Base-by-base conservation (phyloP, 2,113 vertebrate genomes). In the Lasiurus cinereus region DNA sequence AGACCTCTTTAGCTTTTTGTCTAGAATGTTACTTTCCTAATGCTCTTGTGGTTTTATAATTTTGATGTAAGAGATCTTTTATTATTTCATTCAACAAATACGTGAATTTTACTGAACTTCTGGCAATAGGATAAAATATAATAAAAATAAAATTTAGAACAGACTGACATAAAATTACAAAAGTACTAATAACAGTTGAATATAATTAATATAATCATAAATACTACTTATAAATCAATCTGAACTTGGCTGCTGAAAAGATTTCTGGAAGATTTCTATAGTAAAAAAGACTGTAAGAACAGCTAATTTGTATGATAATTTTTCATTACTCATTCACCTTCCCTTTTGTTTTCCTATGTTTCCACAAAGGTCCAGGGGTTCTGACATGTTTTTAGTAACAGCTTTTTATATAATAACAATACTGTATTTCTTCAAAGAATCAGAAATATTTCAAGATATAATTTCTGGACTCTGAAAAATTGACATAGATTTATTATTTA, bases 11-110 rank as follows among this genome's bases (percentile, higher is more conserved):
- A 79, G n/a, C 31, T 66, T 64, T n/a, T 36, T 39, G 12, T 79
- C 39, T 92, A 78, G 5, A 62, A 5, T 76, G 72, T 79, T 84
- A 79, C 29, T 79, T 73, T 83, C 72, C 64, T 54, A 88, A 69
- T 11, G 18, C 43, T 96, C 50, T 59, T 93, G 9, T 48, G 46
- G n/a, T 48, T 91, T 91, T 88, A n/a, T 48, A 92, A 64, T n/a
- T 94, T 94, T 85, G 67, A 85, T 84, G n/a, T 84, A 94, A 96
- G 54, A 88, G 16, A 73, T 33, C 66, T 80, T 59, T 92, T 76
- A 85, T 85, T 46, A 76, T 89, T 59, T 85, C 27, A 80, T 33
- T 90, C 54, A 67, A 52, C 29, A 64, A 83, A 84, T 56, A 84
- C 43, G 54, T 88, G 21, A 72, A 29, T 91, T 88, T 77, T 91